Conservation (phyloP, 2,113 vertebrate species). For the Spermophilus dauricus region DNA sequence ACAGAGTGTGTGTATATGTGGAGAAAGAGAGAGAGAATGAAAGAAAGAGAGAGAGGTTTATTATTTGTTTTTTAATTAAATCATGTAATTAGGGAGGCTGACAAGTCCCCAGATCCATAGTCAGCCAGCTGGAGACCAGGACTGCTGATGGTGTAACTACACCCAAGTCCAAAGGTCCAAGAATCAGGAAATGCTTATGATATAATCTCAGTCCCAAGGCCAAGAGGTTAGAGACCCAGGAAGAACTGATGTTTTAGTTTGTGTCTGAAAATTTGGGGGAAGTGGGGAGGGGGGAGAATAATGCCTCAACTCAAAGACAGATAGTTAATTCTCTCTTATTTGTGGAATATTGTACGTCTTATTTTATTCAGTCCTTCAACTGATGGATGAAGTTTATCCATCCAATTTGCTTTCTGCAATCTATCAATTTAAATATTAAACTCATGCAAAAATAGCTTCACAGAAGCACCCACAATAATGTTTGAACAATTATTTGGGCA, state of each 20-base stretch:
- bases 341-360: neutral
- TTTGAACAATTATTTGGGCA: neutral
- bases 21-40: neutral
- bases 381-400: neutral
- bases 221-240: neutral
- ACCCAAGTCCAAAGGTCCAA: neutral
- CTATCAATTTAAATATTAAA: neutral
- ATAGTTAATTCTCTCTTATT: neutral
- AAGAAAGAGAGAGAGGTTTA: neutral
- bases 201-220: neutral
- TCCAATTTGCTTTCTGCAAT: neutral
- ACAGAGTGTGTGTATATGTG: too few species aligned
- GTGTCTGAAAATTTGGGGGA: neutral
- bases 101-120: neutral
- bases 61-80: neutral
- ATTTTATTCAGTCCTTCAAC: neutral
- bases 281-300: neutral
- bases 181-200: neutral
- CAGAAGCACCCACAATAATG: neutral
- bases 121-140: neutral
- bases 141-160: neutral
- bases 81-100: neutral
- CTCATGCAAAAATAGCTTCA: neutral
- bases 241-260: neutral
- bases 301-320: neutral